Evolutionary conservation across 2,888 invertebrate genomes (phyloP).

Genomic region (Notocelia uddmanniana): DNA sequence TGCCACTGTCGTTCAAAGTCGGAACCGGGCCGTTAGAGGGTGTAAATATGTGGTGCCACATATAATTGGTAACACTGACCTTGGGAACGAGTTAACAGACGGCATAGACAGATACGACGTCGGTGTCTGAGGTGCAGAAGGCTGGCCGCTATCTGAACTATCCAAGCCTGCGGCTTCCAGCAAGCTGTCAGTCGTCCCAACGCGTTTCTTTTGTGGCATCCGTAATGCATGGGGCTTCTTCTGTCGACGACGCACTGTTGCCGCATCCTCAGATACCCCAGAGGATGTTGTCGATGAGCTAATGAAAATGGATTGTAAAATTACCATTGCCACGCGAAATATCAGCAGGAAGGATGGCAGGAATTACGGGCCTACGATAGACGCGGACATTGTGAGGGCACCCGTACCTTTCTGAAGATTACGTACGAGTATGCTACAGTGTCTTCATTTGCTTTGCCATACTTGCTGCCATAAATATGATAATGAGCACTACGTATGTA

Average conservation of each 20-base stretch:
- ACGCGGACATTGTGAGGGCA: too few relatives aligned
- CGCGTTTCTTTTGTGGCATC: slow-evolving; percentile 80
- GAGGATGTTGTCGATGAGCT: slow-evolving; percentile 79
- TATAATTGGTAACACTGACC: slow-evolving; percentile 66
- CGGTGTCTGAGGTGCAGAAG: slow-evolving; percentile 84
- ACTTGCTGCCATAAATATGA: too few relatives aligned
- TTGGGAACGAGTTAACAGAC: slow-evolving; percentile 93
- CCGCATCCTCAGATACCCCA: slow-evolving; percentile 77
- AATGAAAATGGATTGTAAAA: slow-evolving; percentile 5
- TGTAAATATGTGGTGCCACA: background rate
- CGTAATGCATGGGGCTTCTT: slow-evolving; percentile 77
- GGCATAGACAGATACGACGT: slow-evolving; percentile 95
- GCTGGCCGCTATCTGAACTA: slow-evolving; percentile 77
- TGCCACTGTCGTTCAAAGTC: too few relatives aligned
- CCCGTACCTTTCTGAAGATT: too few relatives aligned
- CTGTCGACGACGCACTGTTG: slow-evolving; percentile 73
- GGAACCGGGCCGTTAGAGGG: too few relatives aligned
- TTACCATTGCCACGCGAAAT: too few relatives aligned
- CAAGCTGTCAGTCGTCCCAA: slow-evolving; percentile 80
- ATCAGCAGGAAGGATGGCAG: too few relatives aligned
- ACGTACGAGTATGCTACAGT: too few relatives aligned
- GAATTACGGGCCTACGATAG: too few relatives aligned
- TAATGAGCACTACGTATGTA: too few relatives aligned
- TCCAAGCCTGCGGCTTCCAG: slow-evolving; percentile 78
- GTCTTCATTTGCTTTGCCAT: too few relatives aligned